Conservation (phyloP, 1,140 invertebrate genomes). For the Oscheius sp. region DNA sequence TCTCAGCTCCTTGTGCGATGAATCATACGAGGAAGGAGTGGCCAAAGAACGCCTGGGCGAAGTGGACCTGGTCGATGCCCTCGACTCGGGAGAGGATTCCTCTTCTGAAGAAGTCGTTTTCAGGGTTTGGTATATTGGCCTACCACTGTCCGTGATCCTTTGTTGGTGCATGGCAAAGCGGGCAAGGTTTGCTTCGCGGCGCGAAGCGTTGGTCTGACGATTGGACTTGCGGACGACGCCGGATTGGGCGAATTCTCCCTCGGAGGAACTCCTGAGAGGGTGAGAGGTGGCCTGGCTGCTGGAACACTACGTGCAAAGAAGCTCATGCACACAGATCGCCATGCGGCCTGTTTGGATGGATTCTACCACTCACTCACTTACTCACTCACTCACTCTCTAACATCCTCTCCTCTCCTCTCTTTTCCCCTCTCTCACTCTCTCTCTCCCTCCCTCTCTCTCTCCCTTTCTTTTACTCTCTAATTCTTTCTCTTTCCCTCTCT, state of each 20-base stretch:
- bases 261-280: conserved; percentile 16
- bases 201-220: not conserved
- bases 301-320: not conserved
- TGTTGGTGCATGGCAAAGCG: not conserved
- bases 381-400: too few relatives aligned
- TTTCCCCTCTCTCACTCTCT: too few relatives aligned
- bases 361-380: too few relatives aligned
- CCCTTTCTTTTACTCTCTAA: too few relatives aligned
- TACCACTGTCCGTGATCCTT: conserved; percentile 14
- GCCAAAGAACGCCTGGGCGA: conserved; percentile 57
- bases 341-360: too few relatives aligned
- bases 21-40: conserved; percentile 56
- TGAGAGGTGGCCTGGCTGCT: not conserved
- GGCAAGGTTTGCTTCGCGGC: conserved; percentile 1
- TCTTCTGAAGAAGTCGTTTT: conserved; percentile 13
- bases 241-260: conserved; percentile 25
- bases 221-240: not conserved
- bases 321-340: not conserved
- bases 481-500: too few relatives aligned
- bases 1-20: not conserved
- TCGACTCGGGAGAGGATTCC: conserved; percentile 46
- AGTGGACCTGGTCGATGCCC: conserved; percentile 57
- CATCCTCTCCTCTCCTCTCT: too few relatives aligned
- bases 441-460: too few relatives aligned
- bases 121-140: not conserved